phyloP scores from a whole-genome alignment of 2,113 vertebrate genomes.

The cattle (Bos taurus) region DNA sequence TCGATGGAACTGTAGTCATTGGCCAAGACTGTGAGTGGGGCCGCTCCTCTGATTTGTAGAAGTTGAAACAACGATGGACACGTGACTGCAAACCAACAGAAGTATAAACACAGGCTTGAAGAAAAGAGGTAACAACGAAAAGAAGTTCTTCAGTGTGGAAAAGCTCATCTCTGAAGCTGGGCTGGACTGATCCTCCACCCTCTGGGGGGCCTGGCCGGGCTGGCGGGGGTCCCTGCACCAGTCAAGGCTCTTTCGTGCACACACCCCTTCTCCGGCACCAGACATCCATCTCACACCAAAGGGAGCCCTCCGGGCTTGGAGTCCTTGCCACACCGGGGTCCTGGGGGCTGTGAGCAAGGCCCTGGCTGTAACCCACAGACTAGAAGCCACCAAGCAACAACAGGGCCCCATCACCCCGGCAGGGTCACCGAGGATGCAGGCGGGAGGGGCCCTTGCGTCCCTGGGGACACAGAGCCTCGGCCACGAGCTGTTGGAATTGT shows the following conservation, averaged over 20 bases:
- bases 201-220: neutral
- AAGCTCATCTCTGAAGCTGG: neutral
- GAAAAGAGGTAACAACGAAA: neutral
- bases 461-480: neutral
- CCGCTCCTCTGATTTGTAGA: accelerated
- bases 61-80: neutral
- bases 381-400: neutral
- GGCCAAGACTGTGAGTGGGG: accelerated
- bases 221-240: accelerated
- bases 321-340: no score
- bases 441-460: neutral
- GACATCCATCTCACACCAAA: neutral
- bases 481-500: conserved; percentile 10
- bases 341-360: neutral
- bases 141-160: neutral
- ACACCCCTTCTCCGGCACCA: neutral
- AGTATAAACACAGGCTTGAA: neutral
- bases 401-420: neutral
- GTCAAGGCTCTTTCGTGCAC: neutral
- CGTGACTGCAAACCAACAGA: neutral
- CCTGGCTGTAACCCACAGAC: neutral
- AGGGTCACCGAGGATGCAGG: neutral
- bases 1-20: accelerated
- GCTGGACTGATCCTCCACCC: neutral
- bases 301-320: neutral